Evolutionary conservation across 2,888 invertebrate species (phyloP).

Genomic region (Volucella bombylans): DNA sequence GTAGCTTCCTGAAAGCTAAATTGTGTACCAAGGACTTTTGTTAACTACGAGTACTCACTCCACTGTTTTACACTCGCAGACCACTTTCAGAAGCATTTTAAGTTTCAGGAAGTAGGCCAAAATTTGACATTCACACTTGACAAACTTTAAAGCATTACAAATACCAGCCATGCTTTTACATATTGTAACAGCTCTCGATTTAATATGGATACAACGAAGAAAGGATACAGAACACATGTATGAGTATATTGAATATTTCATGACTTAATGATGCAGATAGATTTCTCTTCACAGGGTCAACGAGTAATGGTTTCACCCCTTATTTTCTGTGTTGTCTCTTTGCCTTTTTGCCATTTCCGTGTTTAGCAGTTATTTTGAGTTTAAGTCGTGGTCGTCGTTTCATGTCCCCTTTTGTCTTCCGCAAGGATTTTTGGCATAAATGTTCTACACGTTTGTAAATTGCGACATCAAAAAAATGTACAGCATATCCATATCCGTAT

Average conservation of each 20-base stretch:
- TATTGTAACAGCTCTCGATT: neutral
- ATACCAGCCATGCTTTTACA: neutral
- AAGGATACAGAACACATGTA: constrained; percentile 7
- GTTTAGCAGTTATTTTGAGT: constrained; percentile 10
- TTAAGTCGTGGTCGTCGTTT: neutral
- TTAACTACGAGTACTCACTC: too few species aligned
- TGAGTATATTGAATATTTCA: constrained; percentile 35
- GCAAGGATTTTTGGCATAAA: constrained; percentile 12
- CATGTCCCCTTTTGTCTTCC: too few species aligned
- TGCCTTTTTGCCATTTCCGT: too few species aligned
- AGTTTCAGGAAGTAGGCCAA: constrained; percentile 2
- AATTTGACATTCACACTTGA: neutral
- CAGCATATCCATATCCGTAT: neutral
- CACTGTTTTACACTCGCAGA: neutral
- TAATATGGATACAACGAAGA: neutral
- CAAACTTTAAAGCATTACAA: constrained; percentile 2
- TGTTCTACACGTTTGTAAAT: constrained; percentile 35
- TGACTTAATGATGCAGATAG: constrained; percentile 33
- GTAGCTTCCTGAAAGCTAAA: neutral
- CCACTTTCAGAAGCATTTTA: neutral
- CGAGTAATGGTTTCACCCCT: constrained; percentile 37
- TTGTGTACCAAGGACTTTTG: too few species aligned
- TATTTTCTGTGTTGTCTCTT: neutral
- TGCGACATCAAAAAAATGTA: constrained; percentile 11
- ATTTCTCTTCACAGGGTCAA: constrained; percentile 17